Percentiles rank a stretch among this genome's conserved stretches.
Evolutionary conservation across 1,140 invertebrate genomes (phyloP).

Genomic region (Pseudomyrmex cubaensis): DNA sequence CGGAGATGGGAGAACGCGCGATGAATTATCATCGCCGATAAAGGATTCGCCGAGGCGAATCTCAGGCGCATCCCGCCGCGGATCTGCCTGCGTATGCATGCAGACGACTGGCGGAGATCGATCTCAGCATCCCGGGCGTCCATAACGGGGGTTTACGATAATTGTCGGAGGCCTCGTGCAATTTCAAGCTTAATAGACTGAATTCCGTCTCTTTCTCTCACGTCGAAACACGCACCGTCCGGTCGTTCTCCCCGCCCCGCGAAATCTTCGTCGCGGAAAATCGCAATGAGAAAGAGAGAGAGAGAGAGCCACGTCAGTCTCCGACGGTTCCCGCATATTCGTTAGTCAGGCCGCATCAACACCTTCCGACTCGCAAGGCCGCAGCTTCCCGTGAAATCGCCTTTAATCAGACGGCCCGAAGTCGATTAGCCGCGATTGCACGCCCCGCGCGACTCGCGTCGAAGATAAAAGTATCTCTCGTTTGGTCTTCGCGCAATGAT

Average conservation of each 20-base stretch:
- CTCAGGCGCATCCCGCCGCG: conserved; percentile 12
- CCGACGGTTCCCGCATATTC: conserved; percentile 8
- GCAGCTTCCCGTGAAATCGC: conserved; percentile 59
- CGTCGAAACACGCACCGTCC: neutral
- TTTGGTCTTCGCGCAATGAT: neutral
- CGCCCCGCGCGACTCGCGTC: conserved; percentile 10
- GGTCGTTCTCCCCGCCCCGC: conserved; percentile 6
- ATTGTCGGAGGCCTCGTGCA: conserved; percentile 73
- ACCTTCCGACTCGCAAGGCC: conserved; percentile 15
- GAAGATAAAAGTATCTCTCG: conserved; percentile 28
- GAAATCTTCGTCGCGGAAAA: conserved; percentile 54
- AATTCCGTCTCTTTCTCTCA: conserved; percentile 8
- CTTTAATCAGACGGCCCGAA: conserved; percentile 60
- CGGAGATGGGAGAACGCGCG: conserved; percentile 48
- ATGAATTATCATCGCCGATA: conserved; percentile 71
- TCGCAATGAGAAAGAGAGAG: conserved; percentile 8
- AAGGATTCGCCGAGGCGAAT: conserved; percentile 60
- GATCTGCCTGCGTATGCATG: conserved; percentile 10
- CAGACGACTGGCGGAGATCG: conserved; percentile 56
- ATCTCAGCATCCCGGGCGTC: conserved; percentile 51
- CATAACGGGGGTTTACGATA: conserved; percentile 73
- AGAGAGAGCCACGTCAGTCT: too few relatives aligned
- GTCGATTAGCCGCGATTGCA: conserved; percentile 41
- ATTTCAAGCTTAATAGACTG: conserved; percentile 73
- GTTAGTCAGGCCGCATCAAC: conserved; percentile 60